These are phyloP conservation scores for Charadrius vociferus DNA, from an alignment of 2,113 vertebrate genomes.

Conservation along the genomic window DNA sequence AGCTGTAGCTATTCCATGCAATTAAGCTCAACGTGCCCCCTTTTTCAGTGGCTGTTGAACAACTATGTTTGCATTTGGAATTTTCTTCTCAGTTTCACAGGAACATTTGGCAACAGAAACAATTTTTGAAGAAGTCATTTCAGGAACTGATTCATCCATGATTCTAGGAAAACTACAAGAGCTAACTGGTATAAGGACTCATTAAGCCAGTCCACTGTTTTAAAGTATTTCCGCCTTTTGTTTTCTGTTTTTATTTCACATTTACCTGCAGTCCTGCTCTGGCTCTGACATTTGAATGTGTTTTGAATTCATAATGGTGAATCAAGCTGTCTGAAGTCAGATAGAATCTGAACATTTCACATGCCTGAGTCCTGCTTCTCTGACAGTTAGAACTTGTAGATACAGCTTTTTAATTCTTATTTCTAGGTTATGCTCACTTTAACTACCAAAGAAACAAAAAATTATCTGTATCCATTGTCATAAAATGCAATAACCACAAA, in stretches of 20 bases:
- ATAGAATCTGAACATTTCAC: slow-evolving; percentile 5
- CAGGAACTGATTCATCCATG: slow-evolving; percentile 49
- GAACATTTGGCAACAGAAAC: slow-evolving; percentile 23
- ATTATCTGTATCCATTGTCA: slow-evolving; percentile 1
- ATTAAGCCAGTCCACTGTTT: neutral
- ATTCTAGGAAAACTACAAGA: neutral
- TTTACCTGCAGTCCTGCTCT: neutral
- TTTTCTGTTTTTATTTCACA: slow-evolving; percentile 8
- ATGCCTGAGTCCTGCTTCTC: neutral
- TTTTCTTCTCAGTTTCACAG: slow-evolving; percentile 19
- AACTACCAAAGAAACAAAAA: slow-evolving; percentile 54
- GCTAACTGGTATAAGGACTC: neutral
- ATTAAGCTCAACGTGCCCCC: slow-evolving; percentile 10
- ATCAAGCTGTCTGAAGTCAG: neutral
- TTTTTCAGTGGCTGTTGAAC: neutral
- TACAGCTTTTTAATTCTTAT: slow-evolving; percentile 56
- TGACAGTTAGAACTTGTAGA: slow-evolving; percentile 15
- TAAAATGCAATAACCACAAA: slow-evolving; percentile 33
- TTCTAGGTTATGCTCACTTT: slow-evolving; percentile 44
- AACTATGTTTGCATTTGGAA: slow-evolving; percentile 17
- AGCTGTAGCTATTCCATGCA: slow-evolving; percentile 40
- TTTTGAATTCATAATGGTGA: slow-evolving; percentile 21
- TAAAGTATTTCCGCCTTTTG: neutral
- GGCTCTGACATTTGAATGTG: neutral
- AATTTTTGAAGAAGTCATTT: slow-evolving; percentile 19